Conservation (phyloP, 2,113 vertebrate genomes). For the Rhabdomys dilectus region DNA sequence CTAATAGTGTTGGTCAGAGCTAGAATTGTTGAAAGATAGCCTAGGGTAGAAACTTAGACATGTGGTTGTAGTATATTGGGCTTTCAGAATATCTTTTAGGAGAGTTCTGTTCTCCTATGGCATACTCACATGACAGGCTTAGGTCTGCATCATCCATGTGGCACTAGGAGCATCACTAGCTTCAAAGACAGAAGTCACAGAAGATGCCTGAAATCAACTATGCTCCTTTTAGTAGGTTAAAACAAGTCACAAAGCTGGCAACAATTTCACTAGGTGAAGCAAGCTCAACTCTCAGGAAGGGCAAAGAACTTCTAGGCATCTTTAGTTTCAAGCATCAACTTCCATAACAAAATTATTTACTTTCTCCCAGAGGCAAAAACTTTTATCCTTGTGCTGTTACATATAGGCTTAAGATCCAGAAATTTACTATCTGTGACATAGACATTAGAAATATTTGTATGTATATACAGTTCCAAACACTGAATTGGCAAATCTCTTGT, state of each 20-base stretch:
- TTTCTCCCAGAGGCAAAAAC: not conserved
- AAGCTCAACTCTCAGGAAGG: not conserved
- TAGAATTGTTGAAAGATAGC: not conserved
- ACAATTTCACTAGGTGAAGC: accelerated
- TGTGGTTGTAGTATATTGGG: not conserved
- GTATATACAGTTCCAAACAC: not conserved
- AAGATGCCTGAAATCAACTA: not conserved
- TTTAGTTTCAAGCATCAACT: not conserved
- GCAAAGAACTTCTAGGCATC: not conserved
- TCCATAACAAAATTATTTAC: not conserved
- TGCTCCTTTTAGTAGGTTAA: too few species aligned
- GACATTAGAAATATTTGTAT: not conserved
- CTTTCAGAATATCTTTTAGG: not conserved
- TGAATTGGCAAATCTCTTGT: not conserved
- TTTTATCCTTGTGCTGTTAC: not conserved
- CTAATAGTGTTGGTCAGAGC: not conserved
- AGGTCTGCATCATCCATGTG: not conserved
- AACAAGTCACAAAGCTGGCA: not conserved
- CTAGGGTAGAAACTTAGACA: not conserved
- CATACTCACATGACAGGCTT: not conserved
- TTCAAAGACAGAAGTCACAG: not conserved
- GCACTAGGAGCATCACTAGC: accelerated
- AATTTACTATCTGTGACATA: not conserved
- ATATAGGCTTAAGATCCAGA: not conserved
- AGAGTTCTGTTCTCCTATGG: not conserved